Conservation (phyloP, 2,797 vertebrate species). For the Semaprochilodus insignis region DNA sequence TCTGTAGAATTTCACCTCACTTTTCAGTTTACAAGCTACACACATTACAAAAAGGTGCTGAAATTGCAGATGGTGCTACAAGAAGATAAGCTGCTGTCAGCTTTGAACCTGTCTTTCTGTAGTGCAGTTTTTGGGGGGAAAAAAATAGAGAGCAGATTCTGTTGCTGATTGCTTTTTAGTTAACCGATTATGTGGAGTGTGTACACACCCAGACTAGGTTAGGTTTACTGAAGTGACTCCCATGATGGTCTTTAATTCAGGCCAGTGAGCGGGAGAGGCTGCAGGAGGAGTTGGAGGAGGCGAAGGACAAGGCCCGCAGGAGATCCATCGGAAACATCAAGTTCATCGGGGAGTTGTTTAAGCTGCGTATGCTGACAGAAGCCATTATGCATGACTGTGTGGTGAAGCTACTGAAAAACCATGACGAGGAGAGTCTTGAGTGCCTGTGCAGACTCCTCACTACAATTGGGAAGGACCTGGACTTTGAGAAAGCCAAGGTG, state of each 20-base stretch:
- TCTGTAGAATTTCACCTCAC: conserved; percentile 3
- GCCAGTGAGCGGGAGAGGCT: conserved; percentile 82
- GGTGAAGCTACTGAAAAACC: conserved; percentile 89
- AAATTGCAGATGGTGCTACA: conserved; percentile 12
- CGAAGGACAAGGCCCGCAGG: conserved; percentile 87
- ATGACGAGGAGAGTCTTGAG: conserved; percentile 87
- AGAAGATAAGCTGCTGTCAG: conserved; percentile 26
- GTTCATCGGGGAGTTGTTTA: conserved; percentile 90
- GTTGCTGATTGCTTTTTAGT: background rate
- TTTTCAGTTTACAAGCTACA: conserved; percentile 9
- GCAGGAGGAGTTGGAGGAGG: conserved; percentile 87
- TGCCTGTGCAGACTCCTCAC: conserved; percentile 88
- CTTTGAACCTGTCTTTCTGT: background rate
- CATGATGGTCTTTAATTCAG: conserved; percentile 59
- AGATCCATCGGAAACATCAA: conserved; percentile 90
- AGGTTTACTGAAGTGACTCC: background rate
- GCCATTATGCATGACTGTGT: conserved; percentile 92
- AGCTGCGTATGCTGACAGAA: conserved; percentile 88
- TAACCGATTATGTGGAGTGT: background rate
- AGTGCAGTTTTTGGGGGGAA: background rate
- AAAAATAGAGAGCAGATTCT: background rate
- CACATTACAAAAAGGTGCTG: conserved; percentile 17
- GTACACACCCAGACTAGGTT: background rate
- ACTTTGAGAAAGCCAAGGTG: conserved; percentile 92
- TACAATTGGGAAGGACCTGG: conserved; percentile 89